Base-by-base conservation (phyloP, 1,140 invertebrate genomes). In the Euura lappo region DNA sequence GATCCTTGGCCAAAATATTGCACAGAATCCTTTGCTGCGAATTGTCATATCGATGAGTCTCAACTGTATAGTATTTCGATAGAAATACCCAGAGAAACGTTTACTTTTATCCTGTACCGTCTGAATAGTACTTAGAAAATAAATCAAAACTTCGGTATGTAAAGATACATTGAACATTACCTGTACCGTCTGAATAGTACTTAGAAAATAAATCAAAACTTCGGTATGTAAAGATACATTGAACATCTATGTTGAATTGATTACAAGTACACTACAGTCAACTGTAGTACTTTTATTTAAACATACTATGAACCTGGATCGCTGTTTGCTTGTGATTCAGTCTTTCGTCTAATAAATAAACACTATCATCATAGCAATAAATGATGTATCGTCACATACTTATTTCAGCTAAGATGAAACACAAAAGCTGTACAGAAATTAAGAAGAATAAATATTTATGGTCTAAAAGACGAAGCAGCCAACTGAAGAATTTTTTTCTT, bases 41-140 rank as follows among this genome's bases (percentile, higher is more conserved):
- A 28, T 28, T 28, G 28, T 28, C 51, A 28, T 28, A 28, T 28
- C 28, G 28, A 28, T 28, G 0, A 28, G 51, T 60, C 51, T 60
- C 51, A 60, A 60, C 51, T 60, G 51, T 5, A 60, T n/a, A 60
- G 51, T 60, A 60, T 60, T 60, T 60, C 10, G 5, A 8, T 8
- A 60, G 51, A 60, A 60, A 60, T 60, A 60, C 51, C 13, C 51
- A 60, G 51, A 60, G 51, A 60, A n/a, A 60, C 13, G 51, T 60
- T 3, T n/a, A 60, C 3, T 3, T 60, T 60, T 8, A 60, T 60
- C n/a, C n/a, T 60, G n/a, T 11, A 60, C 51, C 51, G 13, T 6
- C 13, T 6, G 8, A 60, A 6, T 60, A 60, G 6, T 3, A 60
- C 51, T 60, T 8, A 60, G 6, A 60, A 60, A 60, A 60, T 60